These are phyloP conservation scores for Nemopilema nomurai DNA, from an alignment of 30 jellyfish, hydroid and myxozoan genomes.

Conservation along the genomic window DNA sequence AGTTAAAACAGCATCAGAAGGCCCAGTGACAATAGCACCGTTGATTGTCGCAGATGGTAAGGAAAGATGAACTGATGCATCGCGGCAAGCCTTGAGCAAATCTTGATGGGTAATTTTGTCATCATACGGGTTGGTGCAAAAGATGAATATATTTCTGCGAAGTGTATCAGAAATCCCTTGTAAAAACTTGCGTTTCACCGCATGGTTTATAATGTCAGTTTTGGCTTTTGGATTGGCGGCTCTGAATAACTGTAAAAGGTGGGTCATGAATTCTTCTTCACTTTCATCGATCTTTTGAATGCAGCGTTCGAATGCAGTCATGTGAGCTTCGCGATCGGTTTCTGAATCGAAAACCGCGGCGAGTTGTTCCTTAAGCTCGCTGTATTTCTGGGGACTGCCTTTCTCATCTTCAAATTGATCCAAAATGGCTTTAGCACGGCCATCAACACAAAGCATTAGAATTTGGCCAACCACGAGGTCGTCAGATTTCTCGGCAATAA, in stretches of 20 bases:
- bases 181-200: conserved; percentile 30
- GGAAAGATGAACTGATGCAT: conserved; percentile 32
- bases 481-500: no score
- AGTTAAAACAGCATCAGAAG: no score
- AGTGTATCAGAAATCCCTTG: conserved; percentile 12
- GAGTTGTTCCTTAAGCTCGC: conserved; percentile 45
- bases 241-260: conserved; percentile 16
- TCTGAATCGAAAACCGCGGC: conserved; percentile 23
- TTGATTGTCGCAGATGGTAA: no score
- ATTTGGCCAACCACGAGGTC: no score
- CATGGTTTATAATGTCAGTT: conserved; percentile 17
- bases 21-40: no score
- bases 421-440: conserved; percentile 41
- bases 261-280: no score
- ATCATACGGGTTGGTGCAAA: conserved; percentile 33
- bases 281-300: no score
- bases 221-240: conserved; percentile 48
- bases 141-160: conserved; percentile 20
- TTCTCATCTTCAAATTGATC: conserved; percentile 44
- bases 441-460: conserved; percentile 52
- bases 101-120: conserved; percentile 5
- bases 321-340: conserved; percentile 36
- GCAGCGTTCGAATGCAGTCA: no score
- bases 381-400: conserved; percentile 40
- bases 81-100: no score